A percentile compares a stretch with the other conserved stretches of the same genome.
These are phyloP conservation scores for Psittacula derbiana DNA, from an alignment of 2,797 vertebrate species.

Conservation along the genomic window DNA sequence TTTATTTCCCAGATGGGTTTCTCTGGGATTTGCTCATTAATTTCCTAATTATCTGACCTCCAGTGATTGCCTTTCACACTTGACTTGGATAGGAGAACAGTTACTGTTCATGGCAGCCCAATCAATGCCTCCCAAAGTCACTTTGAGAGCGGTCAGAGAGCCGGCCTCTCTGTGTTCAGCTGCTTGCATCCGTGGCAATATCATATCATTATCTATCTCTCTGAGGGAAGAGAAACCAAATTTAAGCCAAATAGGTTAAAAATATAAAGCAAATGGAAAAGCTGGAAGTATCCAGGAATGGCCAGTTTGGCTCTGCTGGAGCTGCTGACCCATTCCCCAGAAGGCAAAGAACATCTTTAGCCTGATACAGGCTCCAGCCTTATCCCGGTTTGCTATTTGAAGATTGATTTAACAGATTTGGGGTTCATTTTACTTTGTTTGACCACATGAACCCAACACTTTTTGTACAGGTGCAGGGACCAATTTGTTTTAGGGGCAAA, in stretches of 20 bases:
- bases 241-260: background rate
- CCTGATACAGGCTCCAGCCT: background rate
- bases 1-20: background rate
- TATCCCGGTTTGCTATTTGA: background rate
- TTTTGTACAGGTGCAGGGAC: background rate
- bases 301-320: background rate
- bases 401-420: background rate
- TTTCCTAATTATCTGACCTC: slow-evolving; percentile 35
- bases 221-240: background rate
- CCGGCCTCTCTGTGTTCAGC: background rate
- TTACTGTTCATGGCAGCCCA: slow-evolving; percentile 11
- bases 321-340: background rate
- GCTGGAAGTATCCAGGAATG: background rate
- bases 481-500: background rate
- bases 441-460: rapidly evolving
- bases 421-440: background rate
- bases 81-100: background rate
- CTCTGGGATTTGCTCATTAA: slow-evolving; percentile 1
- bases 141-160: background rate
- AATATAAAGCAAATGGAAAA: rapidly evolving
- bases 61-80: slow-evolving; percentile 65
- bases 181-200: background rate
- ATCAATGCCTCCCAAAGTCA: slow-evolving; percentile 66
- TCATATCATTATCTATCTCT: background rate
- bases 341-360: background rate